These are phyloP conservation scores for Drosophila pseudotalamancana DNA, from an alignment of 2,888 invertebrate genomes.

Conservation along the genomic window DNA sequence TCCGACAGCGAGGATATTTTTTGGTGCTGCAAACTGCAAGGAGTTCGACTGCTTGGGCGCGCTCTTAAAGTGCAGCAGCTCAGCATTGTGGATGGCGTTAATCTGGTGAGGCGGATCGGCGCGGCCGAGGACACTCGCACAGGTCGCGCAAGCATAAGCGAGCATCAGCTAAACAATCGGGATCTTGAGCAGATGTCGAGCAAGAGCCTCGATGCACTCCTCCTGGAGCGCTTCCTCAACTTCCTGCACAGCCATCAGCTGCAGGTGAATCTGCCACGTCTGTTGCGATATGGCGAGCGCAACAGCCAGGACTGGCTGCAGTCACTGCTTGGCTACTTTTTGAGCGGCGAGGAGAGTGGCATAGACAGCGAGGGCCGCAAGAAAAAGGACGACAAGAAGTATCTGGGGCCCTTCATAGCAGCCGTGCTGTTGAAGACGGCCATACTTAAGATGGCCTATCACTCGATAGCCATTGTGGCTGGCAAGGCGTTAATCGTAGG, in stretches of 20 bases:
- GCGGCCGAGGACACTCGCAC: slow-evolving; percentile 78
- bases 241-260: slow-evolving; percentile 87
- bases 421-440: slow-evolving; percentile 90
- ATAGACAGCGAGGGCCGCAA: slow-evolving; percentile 86
- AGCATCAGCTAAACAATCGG: slow-evolving; percentile 85
- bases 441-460: slow-evolving; percentile 90
- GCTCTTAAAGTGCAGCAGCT: slow-evolving; percentile 87
- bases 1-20: slow-evolving; percentile 87
- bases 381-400: slow-evolving; percentile 86
- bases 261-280: slow-evolving; percentile 85
- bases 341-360: slow-evolving; percentile 24
- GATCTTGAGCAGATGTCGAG: slow-evolving; percentile 87
- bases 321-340: slow-evolving; percentile 83
- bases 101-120: slow-evolving; percentile 83
- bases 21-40: slow-evolving; percentile 90
- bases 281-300: slow-evolving; percentile 85
- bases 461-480: slow-evolving; percentile 90
- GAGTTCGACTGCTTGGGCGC: slow-evolving; percentile 87
- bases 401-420: slow-evolving; percentile 88
- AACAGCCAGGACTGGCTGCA: slow-evolving; percentile 82
- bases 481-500: slow-evolving; percentile 93
- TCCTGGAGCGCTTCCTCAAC: slow-evolving; percentile 86
- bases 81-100: slow-evolving; percentile 87
- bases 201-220: slow-evolving; percentile 87
- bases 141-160: slow-evolving; percentile 69